Base-by-base conservation (phyloP, 2,113 vertebrate species). In the Aegotheles bennettii region DNA sequence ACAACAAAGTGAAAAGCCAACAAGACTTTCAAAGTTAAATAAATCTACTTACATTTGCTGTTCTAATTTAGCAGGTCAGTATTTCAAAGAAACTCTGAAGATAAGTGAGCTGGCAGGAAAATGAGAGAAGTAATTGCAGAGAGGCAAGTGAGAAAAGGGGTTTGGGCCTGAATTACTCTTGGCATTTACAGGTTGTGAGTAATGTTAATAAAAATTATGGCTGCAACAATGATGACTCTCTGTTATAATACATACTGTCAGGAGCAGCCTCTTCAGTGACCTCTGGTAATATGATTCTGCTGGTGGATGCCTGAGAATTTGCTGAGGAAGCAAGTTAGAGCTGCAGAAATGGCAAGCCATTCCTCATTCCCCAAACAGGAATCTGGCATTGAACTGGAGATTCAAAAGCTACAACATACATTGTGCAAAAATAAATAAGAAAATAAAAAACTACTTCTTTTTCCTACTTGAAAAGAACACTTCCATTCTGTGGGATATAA, bases 171-270 rank as follows among this genome's bases (percentile, higher is more conserved):
- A 97, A 80, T 84, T 95, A 89, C 25, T 94, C 47, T 77, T 89
- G 94, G 54, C 67, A 92, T 51, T 95, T 83, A 77, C 38, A 86
- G 45, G 43, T 75, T 90, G 36, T 87, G 68, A 94, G 65, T 87
- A 95, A 97, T 78, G 71, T 83, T 96, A 95, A 96, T 93, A 97
- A 96, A 97, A 97, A 96, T 79, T 91, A 84, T 20, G 23, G 60
- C 33, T 96, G 71, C 77, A 75, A 92, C 76, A 70, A n/a, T 95
- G 85, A 96, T 47, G 42, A 51, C 24, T 82, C 63, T 89, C 65
- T 40, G 29, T 48, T 95, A 51, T 95, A 94, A 96, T 56, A 13
- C 33, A 77, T 47, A 79, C n/a, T 84, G 73, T 89, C 94, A 96
- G 83, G 20, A 96, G 69, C 73, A 95, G 26, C 33, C 82, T 95